phyloP scores from a whole-genome alignment of 2,113 vertebrate species.

The Phaetusa simplex region DNA sequence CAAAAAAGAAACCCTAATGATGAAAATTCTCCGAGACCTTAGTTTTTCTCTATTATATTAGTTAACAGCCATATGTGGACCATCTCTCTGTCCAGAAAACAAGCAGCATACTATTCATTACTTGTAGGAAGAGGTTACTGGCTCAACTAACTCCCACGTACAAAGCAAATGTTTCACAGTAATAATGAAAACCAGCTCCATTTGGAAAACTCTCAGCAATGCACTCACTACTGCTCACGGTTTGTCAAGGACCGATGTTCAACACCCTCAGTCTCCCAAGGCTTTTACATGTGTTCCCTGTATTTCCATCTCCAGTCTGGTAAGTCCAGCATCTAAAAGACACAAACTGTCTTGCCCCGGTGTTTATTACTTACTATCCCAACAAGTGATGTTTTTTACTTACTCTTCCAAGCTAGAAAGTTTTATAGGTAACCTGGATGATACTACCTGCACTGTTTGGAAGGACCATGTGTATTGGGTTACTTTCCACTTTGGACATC shows the following conservation, averaged over 20 bases:
- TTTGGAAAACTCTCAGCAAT: neutral
- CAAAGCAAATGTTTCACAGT: slow-evolving; percentile 3
- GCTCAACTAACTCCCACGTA: neutral
- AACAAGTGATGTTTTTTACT: neutral
- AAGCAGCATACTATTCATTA: neutral
- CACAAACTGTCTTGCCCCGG: neutral
- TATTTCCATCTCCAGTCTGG: neutral
- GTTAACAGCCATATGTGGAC: neutral
- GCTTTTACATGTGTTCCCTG: neutral
- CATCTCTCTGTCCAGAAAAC: neutral
- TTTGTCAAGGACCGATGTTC: neutral
- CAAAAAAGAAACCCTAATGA: neutral
- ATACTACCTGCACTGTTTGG: neutral
- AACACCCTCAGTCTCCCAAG: neutral
- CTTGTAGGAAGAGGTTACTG: neutral
- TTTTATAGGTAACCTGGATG: neutral
- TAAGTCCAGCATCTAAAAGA: neutral
- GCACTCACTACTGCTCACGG: neutral
- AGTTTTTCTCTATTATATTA: neutral
- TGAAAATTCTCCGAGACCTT: neutral
- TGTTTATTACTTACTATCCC: neutral
- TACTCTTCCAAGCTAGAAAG: neutral
- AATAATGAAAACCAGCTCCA: neutral
- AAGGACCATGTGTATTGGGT: neutral
- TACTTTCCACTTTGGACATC: neutral